Evolutionary conservation across 2,113 vertebrate species (phyloP).

Genomic region (Pica pica): DNA sequence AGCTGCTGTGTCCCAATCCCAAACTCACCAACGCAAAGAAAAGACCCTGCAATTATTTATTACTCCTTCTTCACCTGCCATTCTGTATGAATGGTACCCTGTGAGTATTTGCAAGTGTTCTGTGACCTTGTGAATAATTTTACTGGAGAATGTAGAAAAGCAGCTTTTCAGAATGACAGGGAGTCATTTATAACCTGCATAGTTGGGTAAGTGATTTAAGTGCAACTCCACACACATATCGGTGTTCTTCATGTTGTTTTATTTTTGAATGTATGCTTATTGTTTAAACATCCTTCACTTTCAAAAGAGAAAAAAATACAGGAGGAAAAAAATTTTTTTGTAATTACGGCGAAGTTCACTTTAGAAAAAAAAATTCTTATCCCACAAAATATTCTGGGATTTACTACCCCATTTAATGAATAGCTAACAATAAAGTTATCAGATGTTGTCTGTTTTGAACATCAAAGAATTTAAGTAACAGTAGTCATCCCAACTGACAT

Average conservation of each 20-base stretch:
- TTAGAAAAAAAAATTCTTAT: background rate
- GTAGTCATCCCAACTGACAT: background rate
- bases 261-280: background rate
- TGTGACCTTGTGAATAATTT: conserved; percentile 21
- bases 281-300: background rate
- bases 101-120: background rate
- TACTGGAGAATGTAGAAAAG: background rate
- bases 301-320: background rate
- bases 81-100: background rate
- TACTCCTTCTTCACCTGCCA: background rate
- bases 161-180: background rate
- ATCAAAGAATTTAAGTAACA: background rate
- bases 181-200: conserved; percentile 2
- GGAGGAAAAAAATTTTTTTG: background rate
- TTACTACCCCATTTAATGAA: background rate
- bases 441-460: background rate
- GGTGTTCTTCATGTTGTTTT: background rate
- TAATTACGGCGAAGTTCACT: background rate
- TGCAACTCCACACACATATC: background rate
- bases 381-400: background rate
- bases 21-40: background rate
- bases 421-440: background rate
- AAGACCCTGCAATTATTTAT: background rate
- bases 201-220: background rate
- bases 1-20: background rate